phyloP scores from a whole-genome alignment of 2,888 invertebrate genomes.

The Drosophila bunnanda region DNA sequence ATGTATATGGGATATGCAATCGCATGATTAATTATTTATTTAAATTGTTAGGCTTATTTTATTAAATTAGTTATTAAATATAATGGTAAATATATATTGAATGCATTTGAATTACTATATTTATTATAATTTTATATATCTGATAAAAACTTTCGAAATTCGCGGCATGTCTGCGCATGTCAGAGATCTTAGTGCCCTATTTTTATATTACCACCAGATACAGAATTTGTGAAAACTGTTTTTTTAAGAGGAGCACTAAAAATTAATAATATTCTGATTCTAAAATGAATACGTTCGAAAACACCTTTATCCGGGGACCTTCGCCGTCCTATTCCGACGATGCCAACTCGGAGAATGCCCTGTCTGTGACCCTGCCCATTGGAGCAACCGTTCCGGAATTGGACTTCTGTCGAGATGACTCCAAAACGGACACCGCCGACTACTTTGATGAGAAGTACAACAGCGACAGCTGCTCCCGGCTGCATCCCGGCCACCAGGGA shows the following conservation, averaged over 20 bases:
- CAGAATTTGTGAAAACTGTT: conserved; percentile 20
- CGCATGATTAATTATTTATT: neutral
- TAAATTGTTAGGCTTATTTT: neutral
- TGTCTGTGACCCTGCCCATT: conserved; percentile 78
- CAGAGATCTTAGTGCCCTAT: conserved; percentile 8
- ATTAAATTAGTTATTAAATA: too few species aligned
- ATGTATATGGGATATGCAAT: neutral
- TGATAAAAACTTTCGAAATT: conserved; percentile 8
- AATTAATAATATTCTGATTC: neutral
- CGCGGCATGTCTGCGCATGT: conserved; percentile 31
- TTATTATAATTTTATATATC: neutral
- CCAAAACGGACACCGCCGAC: conserved; percentile 65
- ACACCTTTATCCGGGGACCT: conserved; percentile 82
- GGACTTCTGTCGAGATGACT: conserved; percentile 66
- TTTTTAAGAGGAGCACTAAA: neutral
- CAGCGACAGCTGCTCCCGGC: conserved; percentile 67
- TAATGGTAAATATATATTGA: neutral
- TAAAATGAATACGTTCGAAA: conserved; percentile 81
- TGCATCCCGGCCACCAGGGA: conserved; percentile 64
- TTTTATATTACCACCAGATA: conserved; percentile 30
- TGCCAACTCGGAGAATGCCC: conserved; percentile 80
- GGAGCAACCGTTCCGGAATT: conserved; percentile 53
- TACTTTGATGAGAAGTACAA: conserved; percentile 75
- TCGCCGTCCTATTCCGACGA: conserved; percentile 84
- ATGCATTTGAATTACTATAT: neutral